Evolutionary conservation across 2,797 vertebrate species (phyloP).

Genomic region (Diglossa cyanea): DNA sequence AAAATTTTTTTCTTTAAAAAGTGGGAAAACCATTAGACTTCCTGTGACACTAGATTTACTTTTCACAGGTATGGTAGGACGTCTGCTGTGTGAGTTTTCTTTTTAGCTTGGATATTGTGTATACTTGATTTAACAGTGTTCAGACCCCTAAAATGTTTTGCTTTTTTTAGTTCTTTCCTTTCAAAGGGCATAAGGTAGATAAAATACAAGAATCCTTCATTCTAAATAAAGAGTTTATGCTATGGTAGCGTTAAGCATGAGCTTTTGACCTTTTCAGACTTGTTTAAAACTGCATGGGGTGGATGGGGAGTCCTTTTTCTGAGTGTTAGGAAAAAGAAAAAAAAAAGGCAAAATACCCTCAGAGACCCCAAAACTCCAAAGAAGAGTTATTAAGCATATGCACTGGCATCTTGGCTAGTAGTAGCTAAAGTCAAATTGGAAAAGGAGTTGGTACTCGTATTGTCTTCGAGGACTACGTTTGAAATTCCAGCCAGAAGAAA

Average conservation of each 20-base stretch:
- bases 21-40: background rate
- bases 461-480: background rate
- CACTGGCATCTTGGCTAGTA: background rate
- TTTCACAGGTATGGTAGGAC: background rate
- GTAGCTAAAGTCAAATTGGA: background rate
- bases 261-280: background rate
- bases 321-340: background rate
- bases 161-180: background rate
- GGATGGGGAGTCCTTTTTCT: background rate
- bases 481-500: conserved; percentile 26
- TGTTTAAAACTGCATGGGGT: background rate
- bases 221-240: background rate
- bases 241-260: background rate
- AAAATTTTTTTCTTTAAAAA: background rate
- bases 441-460: background rate
- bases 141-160: background rate
- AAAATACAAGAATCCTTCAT: background rate
- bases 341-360: background rate
- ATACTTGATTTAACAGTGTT: background rate
- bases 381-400: background rate
- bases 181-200: background rate
- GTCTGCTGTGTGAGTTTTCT: background rate
- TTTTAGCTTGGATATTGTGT: background rate
- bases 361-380: background rate
- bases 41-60: background rate